Base-by-base conservation (phyloP, 92 coral and sea anemone genomes). In the Galaxea fascicularis region DNA sequence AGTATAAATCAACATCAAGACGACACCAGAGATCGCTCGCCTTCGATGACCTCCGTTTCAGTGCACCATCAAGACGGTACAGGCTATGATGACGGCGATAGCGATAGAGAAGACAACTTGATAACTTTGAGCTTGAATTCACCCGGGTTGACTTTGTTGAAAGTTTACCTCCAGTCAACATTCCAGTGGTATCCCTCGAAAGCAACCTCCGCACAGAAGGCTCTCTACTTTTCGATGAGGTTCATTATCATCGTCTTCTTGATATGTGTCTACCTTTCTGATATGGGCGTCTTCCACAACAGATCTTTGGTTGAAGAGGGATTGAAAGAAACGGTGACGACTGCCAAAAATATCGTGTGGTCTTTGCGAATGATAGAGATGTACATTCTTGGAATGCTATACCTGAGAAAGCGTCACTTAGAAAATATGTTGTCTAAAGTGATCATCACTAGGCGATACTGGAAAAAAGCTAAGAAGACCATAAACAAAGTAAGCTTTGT, bases 321-420 rank as follows among this genome's bases (percentile, higher is more conserved):
- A 58, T 41, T 74, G 77, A 47, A 26, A 15, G 74, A 92, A 44
- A 87, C 94, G 0, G 66, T 93, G n/a, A 93, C 93, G 2, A 67
- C 86, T 13, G 88, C 66, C 60, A 93, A 93, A 22, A 89, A 86
- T 52, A 20, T 80, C 56, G 59, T 88, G 51, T 93, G 97, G 97
- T 74, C 85, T 1, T 41, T 83, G 4, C 87, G 97, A 8, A 83
- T 72, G 75, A 78, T 86, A 6, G 82, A 82, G 4, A 81, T 92
- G 83, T 71, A 82, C 54, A 15, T 82, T 30, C 69, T 93, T 21
- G 95, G 95, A 0, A 30, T 86, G 35, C 26, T 49, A 9, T 93
- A 91, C 84, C 85, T 92, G 60, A 77, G 80, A 17, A 88, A 74
- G 29, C 74, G 86, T 12, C 95, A 93, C 60, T 30, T 93, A 13